Evolutionary conservation across 2,113 vertebrate species (phyloP), one percentile per base, ranked within the genome.

Genomic region (Periophthalmodon schlosseri): DNA sequence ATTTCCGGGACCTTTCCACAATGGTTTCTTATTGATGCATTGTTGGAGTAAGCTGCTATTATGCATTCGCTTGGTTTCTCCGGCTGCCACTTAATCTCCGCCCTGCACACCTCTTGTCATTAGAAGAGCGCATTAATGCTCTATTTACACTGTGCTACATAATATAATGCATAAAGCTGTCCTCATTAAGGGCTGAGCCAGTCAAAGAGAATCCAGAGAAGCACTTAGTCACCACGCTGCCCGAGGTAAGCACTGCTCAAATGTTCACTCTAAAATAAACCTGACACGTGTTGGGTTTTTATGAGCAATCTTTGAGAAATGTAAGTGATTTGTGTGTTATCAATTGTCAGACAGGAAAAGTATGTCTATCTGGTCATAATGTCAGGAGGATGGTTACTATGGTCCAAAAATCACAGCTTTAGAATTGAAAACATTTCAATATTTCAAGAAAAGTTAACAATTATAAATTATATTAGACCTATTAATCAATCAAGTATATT

Each of bases 121-220:
- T 36, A 64, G 46, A 72, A 57, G 52, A 64, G 46, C 23, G 72
- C 67, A 39, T 52, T 60, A 50, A 70, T 24, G 64, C 36, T 54
- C 33, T 34, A 65, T n/a, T 24, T 77, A 77, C 56, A 69, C 34
- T 65, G n/a, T 39, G 21, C 33, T 39, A 65, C 63, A 65, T 65
- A 65, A 39, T 36, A 65, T 44, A 81, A 75, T 56, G n/a, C 68
- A 60, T 64, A 60, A 46, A 70, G 73, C 66, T 47, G 61, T 50
- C 24, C 77, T 71, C 73, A 78, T 84, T 81, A 70, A 75, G 20
- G 68, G 56, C 50, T 65, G 50, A 21, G 65, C 69, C 75, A 75
- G 61, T 72, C 69, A 57, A 33, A 54, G 69, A 16, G 49, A 57
- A 52, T 82, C 68, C 74, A 21, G 47, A 14, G 69, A 74, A 72